phyloP scores from a whole-genome alignment of 2,797 vertebrate genomes.

The Eulemur rubriventer region DNA sequence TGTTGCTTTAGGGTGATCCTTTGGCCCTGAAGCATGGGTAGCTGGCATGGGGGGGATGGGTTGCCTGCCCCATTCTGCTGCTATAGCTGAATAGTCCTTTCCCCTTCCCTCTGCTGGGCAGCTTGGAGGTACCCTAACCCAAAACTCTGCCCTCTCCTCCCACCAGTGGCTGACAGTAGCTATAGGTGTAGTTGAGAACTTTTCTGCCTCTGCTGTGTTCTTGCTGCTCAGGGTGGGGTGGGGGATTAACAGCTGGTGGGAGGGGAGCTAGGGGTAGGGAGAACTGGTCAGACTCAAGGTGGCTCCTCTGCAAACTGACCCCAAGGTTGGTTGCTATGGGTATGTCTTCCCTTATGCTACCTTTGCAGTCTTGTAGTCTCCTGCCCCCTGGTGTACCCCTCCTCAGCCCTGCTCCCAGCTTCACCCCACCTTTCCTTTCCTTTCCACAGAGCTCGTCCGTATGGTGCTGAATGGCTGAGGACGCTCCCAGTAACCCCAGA shows the following conservation, averaged over 20 bases:
- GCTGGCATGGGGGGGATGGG: constrained; percentile 7
- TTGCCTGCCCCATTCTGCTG: constrained; percentile 46
- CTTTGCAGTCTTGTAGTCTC: constrained; percentile 47
- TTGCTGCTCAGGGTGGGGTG: constrained; percentile 51
- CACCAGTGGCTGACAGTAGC: constrained; percentile 72
- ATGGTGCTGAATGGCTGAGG: constrained; percentile 88
- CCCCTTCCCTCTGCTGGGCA: constrained; percentile 58
- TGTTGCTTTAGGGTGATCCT: constrained; percentile 67
- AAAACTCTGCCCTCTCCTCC: constrained; percentile 52
- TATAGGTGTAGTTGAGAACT: constrained; percentile 72
- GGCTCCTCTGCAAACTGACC: constrained; percentile 50
- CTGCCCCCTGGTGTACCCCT: not conserved
- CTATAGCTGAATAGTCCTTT: constrained; percentile 55
- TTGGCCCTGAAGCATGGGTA: constrained; percentile 41
- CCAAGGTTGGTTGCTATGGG: constrained; percentile 42
- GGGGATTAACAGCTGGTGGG: constrained; percentile 45
- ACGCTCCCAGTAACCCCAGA: not conserved
- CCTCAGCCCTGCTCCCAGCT: not conserved
- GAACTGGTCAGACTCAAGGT: constrained; percentile 51
- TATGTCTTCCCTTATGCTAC: not conserved
- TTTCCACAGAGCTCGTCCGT: constrained; percentile 86
- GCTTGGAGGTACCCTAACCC: constrained; percentile 74
- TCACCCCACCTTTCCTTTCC: constrained; percentile 62
- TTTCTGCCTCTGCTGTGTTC: constrained; percentile 73
- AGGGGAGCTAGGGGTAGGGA: constrained; percentile 66